Base-by-base conservation (phyloP, 2,888 invertebrate genomes). In the Crocallis elinguaria region DNA sequence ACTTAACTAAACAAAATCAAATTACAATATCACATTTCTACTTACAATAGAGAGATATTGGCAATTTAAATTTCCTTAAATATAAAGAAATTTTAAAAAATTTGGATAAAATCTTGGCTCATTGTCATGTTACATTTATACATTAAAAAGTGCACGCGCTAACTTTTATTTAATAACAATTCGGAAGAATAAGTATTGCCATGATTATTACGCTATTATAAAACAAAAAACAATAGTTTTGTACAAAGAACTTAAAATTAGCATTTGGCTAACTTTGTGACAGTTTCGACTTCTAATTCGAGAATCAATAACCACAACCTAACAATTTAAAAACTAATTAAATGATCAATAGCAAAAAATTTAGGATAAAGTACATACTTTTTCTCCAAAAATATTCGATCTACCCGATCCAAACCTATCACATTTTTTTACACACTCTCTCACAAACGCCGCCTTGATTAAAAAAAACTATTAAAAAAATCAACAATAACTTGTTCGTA, bases 1-100 rank as follows among this genome's bases (percentile, higher is more conserved):
- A 86, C 77, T 84, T 87, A 89, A 54, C 48, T 54, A 45, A 48
- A 54, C 35, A 75, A 86, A 88, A 88, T 86, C 83, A 82, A 87
- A 90, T 80, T 90, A 90, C 91, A 91, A 91, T 92, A 92, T 92
- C 92, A 92, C 92, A 92, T 88, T 84, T 90, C 92, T 92, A 92
- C 90, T 91, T 88, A 92, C 77, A 89, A 89, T 89, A 89, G 90
- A 90, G 88, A 91, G 90, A 90, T 89, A 89, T 90, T 88, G 89
- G 88, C 86, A 84, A 82, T 78, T 75, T 66, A 59, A 60, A 62
- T 64, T 66, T 59, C 57, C 59, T 81, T 84, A 78, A 69, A 77
- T 79, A 75, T 75, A 83, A 79, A 69, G 72, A 75, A 76, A 70
- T 61, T 73, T 64, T 57, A 67, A 73, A 77, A 77, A 77, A 73